phyloP scores from a whole-genome alignment of 2,797 vertebrate genomes.

The Sebastiscus albofasciatus region DNA sequence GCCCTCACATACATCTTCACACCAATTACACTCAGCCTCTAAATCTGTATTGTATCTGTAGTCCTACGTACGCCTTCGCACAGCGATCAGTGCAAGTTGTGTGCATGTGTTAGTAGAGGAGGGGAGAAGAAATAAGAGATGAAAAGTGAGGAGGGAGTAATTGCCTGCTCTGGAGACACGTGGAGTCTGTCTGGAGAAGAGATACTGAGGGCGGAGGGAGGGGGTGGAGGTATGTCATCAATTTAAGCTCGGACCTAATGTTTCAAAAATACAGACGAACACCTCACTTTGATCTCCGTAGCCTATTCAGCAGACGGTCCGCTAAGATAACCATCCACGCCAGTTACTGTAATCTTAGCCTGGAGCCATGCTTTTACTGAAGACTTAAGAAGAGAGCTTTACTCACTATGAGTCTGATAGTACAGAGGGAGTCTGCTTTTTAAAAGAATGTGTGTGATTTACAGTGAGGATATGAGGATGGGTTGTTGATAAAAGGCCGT shows the following conservation, averaged over 20 bases:
- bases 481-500: constrained; percentile 38
- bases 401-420: background rate
- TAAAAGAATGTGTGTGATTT: constrained; percentile 26
- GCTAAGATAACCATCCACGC: constrained; percentile 82
- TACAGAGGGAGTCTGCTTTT: background rate
- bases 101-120: background rate
- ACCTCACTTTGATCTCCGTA: constrained; percentile 80
- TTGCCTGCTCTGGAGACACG: constrained; percentile 61
- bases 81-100: constrained; percentile 5
- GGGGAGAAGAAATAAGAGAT: constrained; percentile 37
- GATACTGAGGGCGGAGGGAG: constrained; percentile 21
- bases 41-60: background rate
- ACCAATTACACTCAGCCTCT: background rate
- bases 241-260: constrained; percentile 70
- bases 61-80: constrained; percentile 11
- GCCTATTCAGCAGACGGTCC: constrained; percentile 80
- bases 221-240: constrained; percentile 55
- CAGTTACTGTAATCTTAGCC: constrained; percentile 82
- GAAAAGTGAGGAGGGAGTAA: constrained; percentile 62
- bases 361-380: constrained; percentile 31
- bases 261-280: constrained; percentile 76
- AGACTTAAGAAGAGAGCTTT: constrained; percentile 17
- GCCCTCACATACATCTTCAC: constrained; percentile 24
- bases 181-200: constrained; percentile 76
- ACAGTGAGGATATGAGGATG: background rate